These are phyloP conservation scores for Diarsia brunnea DNA, from an alignment of 2,888 invertebrate species.

Conservation along the genomic window DNA sequence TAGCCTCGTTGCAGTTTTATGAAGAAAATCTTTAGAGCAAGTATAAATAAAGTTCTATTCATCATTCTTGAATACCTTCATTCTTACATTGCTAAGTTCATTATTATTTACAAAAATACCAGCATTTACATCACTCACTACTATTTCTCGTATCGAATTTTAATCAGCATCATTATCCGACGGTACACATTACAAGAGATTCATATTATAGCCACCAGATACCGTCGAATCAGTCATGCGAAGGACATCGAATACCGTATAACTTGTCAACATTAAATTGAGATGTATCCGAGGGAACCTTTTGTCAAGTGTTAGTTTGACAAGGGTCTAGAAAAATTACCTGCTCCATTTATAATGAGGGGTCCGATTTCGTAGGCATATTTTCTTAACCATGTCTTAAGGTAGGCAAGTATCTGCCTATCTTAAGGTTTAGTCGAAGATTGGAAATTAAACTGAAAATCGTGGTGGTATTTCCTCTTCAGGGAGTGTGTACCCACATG, in stretches of 20 bases:
- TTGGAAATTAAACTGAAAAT: background rate
- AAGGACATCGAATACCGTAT: constrained; percentile 19
- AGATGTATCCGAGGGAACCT: constrained; percentile 45
- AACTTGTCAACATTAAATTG: constrained; percentile 53
- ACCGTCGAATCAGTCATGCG: constrained; percentile 41
- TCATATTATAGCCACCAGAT: constrained; percentile 53
- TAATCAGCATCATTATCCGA: constrained; percentile 27
- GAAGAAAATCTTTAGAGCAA: too few species aligned
- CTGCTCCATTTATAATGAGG: constrained; percentile 56
- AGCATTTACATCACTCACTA: background rate
- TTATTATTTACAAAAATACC: background rate
- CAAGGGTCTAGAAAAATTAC: constrained; percentile 55
- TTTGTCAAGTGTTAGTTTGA: constrained; percentile 48
- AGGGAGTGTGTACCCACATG: background rate
- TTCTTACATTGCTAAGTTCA: background rate
- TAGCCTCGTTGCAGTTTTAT: too few species aligned
- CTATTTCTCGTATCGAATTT: constrained; percentile 5
- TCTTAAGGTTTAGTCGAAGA: background rate
- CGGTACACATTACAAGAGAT: constrained; percentile 31
- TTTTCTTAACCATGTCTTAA: constrained; percentile 11
- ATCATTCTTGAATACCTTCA: background rate
- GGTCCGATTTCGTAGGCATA: constrained; percentile 32
- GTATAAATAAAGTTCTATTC: background rate
- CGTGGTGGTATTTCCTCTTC: too few species aligned
- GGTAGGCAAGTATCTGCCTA: background rate